Conservation (phyloP, 2,797 vertebrate genomes). For the Argyrosomus regius region DNA sequence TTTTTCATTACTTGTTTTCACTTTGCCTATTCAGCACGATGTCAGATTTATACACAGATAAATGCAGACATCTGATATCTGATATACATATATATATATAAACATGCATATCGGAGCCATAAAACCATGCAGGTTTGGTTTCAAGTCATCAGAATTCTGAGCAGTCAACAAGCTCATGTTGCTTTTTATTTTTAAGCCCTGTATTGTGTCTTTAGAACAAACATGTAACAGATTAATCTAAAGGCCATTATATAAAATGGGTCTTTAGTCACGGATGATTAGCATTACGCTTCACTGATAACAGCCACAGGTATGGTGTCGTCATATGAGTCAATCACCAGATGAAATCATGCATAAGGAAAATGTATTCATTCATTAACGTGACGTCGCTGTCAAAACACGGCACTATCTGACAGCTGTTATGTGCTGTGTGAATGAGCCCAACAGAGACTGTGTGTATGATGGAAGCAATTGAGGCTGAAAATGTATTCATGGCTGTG, state of each 20-base stretch:
- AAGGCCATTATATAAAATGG: conserved; percentile 18
- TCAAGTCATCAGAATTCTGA: neutral
- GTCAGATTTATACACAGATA: neutral
- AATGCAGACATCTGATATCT: neutral
- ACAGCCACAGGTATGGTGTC: conserved; percentile 14
- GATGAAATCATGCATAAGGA: conserved; percentile 35
- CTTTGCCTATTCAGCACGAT: neutral
- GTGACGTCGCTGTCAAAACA: conserved; percentile 46
- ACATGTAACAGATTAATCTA: neutral
- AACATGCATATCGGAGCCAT: neutral
- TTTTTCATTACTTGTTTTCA: neutral
- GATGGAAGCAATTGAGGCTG: neutral
- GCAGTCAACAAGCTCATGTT: neutral
- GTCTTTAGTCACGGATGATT: conserved; percentile 26
- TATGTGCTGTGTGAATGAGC: conserved; percentile 23
- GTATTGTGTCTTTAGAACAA: neutral
- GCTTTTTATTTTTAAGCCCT: neutral
- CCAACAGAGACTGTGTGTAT: neutral
- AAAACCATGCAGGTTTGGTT: neutral
- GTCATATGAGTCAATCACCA: conserved; percentile 44
- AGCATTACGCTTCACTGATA: conserved; percentile 10
- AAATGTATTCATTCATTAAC: conserved; percentile 56
- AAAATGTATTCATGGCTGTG: conserved; percentile 30
- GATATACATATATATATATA: neutral
- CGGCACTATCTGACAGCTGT: conserved; percentile 46